Conservation (phyloP, 2,888 invertebrate genomes). For the Epinotia nisella region DNA sequence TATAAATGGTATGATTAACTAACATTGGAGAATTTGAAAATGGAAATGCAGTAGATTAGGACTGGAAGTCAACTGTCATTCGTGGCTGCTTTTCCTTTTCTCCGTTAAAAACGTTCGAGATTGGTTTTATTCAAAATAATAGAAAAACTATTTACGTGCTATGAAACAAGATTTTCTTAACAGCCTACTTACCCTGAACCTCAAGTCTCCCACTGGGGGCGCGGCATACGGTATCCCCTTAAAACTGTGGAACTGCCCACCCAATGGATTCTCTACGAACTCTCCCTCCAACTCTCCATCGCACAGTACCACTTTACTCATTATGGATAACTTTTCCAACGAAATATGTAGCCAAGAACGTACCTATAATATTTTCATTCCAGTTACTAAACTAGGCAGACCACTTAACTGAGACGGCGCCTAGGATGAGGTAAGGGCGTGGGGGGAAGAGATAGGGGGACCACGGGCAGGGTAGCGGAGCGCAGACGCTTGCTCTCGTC, state of each 20-base stretch:
- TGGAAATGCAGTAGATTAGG: not conserved
- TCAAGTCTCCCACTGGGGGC: conserved; percentile 75
- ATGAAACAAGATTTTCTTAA: not conserved
- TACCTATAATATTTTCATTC: not conserved
- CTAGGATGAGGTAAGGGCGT: too few relatives aligned
- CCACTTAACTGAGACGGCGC: too few relatives aligned
- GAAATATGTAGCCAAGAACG: not conserved
- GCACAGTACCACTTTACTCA: conserved; percentile 51
- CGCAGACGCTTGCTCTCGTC: too few relatives aligned
- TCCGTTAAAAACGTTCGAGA: not conserved
- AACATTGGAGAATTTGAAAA: not conserved
- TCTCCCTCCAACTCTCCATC: conserved; percentile 66
- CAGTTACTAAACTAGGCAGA: not conserved
- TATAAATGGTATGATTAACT: not conserved
- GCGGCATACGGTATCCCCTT: conserved; percentile 80
- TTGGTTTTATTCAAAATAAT: not conserved
- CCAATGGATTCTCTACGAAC: conserved; percentile 56
- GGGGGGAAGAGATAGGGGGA: too few relatives aligned
- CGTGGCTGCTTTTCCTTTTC: not conserved
- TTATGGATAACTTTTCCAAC: not conserved
- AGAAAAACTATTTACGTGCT: not conserved
- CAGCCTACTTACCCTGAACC: conserved; percentile 71
- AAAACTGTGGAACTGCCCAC: conserved; percentile 59
- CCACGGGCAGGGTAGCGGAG: too few relatives aligned
- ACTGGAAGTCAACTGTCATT: not conserved